Evolutionary conservation across 2,113 vertebrate species (phyloP), one percentile per base, ranked within the genome.

Genomic region (Megaceryle maxima): DNA sequence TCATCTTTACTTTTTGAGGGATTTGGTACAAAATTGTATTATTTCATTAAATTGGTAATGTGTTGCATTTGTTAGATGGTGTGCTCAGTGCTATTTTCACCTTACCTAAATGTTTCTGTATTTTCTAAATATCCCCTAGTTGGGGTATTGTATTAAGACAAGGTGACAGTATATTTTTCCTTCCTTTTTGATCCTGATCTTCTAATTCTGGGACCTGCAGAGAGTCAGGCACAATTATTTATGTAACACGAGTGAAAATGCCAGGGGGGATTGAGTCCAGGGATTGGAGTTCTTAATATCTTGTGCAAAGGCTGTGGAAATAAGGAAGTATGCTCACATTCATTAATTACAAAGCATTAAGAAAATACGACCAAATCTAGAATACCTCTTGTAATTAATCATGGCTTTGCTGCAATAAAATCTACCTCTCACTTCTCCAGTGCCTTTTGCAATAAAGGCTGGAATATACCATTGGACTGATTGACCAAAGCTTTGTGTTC

Each of bases 311-410:
- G 31, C 90, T 84, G n/a, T 88, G 44, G 48, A 92, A 95, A 66
- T 73, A 90, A 76, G 70, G 48, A 50, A 72, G 16, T 66, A 31
- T 28, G 1, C 75, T 78, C 10, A 5, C 51, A 73, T 70, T 95
- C 50, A 57, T 95, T 93, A 94, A 92, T 95, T 91, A 82, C 26
- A 91, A 63, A 79, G 44, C n/a, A 66, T 84, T 95, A 88, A 56
- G 77, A 93, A 93, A 94, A 55, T 76, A 87, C 87, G 62, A 37
- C 53, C 31, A 76, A 91, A 80, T 93, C 70, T 89, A 22, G 91
- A 95, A 79, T 60, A 89, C 53, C 43, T 83, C 41, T 91, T 83
- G 22, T 87, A 83, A 73, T 89, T 91, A 87, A 72, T 87, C 41
- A 11, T 59, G 41, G 11, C 9, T 87, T 87, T 94, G 16, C 37